phyloP scores from a whole-genome alignment of 2,888 invertebrate species.

The Caradrina clavipalpis region DNA sequence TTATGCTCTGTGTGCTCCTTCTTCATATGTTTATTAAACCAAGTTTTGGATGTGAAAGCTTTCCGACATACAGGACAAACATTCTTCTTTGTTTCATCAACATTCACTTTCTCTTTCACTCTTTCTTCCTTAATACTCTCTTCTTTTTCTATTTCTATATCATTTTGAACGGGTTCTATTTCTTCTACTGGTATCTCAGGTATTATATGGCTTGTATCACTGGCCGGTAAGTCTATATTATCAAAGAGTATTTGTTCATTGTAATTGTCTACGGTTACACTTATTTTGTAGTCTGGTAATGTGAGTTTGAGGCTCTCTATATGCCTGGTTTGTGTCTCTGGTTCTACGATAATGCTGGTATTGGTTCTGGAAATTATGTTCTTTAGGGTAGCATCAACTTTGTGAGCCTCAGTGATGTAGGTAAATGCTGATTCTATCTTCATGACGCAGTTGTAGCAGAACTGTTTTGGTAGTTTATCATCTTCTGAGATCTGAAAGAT shows the following conservation, averaged over 20 bases:
- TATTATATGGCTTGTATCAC: slow-evolving; percentile 17
- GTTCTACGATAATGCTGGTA: slow-evolving; percentile 79
- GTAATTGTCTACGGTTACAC: slow-evolving; percentile 69
- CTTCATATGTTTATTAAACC: slow-evolving; percentile 82
- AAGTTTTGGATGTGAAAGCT: slow-evolving; percentile 78
- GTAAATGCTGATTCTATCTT: slow-evolving; percentile 87
- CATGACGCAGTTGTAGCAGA: slow-evolving; percentile 87
- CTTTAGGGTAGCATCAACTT: slow-evolving; percentile 78
- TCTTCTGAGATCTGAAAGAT: slow-evolving; percentile 77
- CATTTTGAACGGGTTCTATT: slow-evolving; percentile 34
- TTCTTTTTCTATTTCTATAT: slow-evolving; percentile 32
- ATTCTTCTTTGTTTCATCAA: slow-evolving; percentile 65
- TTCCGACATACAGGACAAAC: slow-evolving; percentile 79
- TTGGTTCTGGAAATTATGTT: slow-evolving; percentile 77
- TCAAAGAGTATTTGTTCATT: slow-evolving; percentile 55
- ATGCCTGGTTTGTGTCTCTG: slow-evolving; percentile 62
- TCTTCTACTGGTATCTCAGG: slow-evolving; percentile 38
- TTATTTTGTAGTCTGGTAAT: slow-evolving; percentile 78
- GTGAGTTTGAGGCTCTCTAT: slow-evolving; percentile 71
- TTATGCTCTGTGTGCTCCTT: slow-evolving; percentile 79
- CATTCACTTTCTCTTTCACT: slow-evolving; percentile 35
- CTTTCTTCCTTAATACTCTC: slow-evolving; percentile 29
- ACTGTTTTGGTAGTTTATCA: slow-evolving; percentile 86
- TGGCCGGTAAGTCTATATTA: slow-evolving; percentile 40
- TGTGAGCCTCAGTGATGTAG: slow-evolving; percentile 85